These are phyloP conservation scores for Esox niger DNA, from an alignment of 2,113 vertebrate species.

Conservation along the genomic window DNA sequence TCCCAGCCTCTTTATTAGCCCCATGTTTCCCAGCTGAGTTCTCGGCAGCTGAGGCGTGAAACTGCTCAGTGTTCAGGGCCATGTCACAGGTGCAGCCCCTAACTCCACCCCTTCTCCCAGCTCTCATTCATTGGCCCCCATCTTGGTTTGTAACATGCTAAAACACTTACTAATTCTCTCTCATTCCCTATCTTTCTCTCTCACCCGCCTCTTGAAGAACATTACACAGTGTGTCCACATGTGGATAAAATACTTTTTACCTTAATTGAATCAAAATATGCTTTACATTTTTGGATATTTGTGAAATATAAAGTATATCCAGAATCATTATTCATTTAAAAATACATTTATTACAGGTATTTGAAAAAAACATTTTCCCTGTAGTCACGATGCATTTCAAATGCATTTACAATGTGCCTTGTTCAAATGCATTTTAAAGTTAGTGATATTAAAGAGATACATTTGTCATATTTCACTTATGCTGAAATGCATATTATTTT, in stretches of 20 bases:
- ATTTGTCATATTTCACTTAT: too few species aligned
- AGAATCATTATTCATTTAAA: too few species aligned
- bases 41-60: slow-evolving; percentile 52
- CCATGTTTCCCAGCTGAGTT: slow-evolving; percentile 44
- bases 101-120: slow-evolving; percentile 30
- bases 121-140: neutral
- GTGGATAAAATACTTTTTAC: neutral
- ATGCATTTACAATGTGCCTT: too few species aligned
- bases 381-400: too few species aligned
- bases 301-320: too few species aligned
- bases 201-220: neutral
- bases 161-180: slow-evolving; percentile 27
- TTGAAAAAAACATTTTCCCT: too few species aligned
- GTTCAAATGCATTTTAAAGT: too few species aligned
- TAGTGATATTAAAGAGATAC: too few species aligned
- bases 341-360: too few species aligned
- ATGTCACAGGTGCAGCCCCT: slow-evolving; percentile 22
- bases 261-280: too few species aligned
- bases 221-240: slow-evolving; percentile 30
- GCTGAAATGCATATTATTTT: too few species aligned
- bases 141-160: slow-evolving; percentile 25
- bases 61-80: slow-evolving; percentile 34
- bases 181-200: neutral
- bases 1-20: slow-evolving; percentile 33
- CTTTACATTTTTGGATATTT: too few species aligned